Evolutionary conservation across 2,797 vertebrate species (phyloP).

Genomic region (Urosaurus nigricauda): DNA sequence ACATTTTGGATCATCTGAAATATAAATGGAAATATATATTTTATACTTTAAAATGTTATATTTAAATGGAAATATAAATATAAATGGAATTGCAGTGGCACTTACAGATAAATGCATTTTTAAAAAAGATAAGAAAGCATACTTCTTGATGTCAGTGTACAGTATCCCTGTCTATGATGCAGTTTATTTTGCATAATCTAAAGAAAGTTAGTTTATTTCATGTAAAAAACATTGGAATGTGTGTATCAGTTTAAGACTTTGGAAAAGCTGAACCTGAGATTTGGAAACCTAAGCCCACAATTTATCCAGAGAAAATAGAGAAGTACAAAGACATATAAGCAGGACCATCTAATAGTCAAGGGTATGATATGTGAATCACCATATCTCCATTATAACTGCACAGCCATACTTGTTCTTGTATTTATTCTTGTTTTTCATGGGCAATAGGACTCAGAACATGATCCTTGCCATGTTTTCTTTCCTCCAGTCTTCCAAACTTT

Average conservation of each 20-base stretch:
- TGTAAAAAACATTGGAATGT: not conserved
- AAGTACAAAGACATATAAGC: not conserved
- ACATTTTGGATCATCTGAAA: not conserved
- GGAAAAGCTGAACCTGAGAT: not conserved
- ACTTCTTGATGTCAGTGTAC: not conserved
- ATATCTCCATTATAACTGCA: no score
- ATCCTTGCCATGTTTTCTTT: not conserved
- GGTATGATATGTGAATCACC: not conserved
- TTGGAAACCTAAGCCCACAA: not conserved
- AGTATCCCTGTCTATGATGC: not conserved
- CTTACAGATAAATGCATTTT: not conserved
- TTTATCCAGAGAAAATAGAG: not conserved
- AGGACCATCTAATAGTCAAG: not conserved
- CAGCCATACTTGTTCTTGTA: not conserved
- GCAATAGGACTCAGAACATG: not conserved
- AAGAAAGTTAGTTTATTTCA: not conserved
- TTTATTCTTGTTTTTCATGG: not conserved
- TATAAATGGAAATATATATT: not conserved
- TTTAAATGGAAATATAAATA: not conserved
- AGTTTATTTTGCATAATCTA: not conserved
- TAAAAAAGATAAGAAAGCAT: not conserved
- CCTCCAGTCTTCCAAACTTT: not conserved
- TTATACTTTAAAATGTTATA: no score
- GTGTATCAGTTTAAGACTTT: not conserved
- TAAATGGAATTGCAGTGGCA: not conserved